Evolutionary conservation across 2,113 vertebrate genomes (phyloP).

Genomic region (Scalopus aquaticus): DNA sequence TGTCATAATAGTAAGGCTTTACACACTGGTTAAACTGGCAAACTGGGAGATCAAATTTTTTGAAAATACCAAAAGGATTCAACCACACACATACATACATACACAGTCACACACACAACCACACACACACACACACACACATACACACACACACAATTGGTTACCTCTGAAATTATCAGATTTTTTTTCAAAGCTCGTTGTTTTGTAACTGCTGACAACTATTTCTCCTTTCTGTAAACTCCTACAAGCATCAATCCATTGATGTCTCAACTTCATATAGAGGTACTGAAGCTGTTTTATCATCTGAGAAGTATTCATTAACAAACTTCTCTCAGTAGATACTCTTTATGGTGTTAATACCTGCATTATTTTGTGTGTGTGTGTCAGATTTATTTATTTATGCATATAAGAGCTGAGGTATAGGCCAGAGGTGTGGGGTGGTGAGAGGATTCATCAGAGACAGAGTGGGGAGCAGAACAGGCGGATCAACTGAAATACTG

Average conservation of each 20-base stretch:
- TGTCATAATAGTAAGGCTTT: neutral
- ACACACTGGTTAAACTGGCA: neutral
- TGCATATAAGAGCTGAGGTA: too few species aligned
- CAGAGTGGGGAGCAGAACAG: too few species aligned
- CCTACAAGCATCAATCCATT: neutral
- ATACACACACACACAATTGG: neutral
- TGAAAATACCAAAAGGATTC: neutral
- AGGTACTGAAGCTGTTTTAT: neutral
- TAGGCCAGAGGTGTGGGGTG: too few species aligned
- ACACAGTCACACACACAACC: too few species aligned
- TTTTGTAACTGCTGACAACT: neutral
- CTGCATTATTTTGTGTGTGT: too few species aligned
- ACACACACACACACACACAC: too few species aligned
- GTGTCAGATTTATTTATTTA: too few species aligned
- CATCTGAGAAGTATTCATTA: neutral
- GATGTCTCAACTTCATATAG: neutral
- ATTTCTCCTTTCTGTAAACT: neutral
- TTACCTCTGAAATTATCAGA: neutral
- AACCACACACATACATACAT: neutral
- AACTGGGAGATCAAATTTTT: neutral
- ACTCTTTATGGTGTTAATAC: rapidly evolving
- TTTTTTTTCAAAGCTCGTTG: neutral
- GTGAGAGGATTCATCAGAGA: too few species aligned
- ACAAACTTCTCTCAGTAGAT: neutral
- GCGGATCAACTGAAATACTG: too few species aligned